These are phyloP conservation scores for Caenorhabditis parvicauda DNA, from an alignment of 2,888 invertebrate species.

Conservation along the genomic window DNA sequence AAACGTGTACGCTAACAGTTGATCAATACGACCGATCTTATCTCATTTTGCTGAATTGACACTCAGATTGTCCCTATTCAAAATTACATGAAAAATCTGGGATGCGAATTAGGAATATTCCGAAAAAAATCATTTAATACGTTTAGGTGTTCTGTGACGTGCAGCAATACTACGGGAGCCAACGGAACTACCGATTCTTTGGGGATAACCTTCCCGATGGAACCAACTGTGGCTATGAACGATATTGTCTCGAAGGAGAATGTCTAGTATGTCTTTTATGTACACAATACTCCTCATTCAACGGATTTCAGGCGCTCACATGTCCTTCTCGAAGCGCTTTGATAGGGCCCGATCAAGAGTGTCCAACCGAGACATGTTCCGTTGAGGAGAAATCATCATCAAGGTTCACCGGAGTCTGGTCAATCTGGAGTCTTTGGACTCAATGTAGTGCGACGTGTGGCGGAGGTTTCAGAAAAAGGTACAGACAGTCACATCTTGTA, in stretches of 20 bases:
- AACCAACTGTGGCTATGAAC: slow-evolving; percentile 59
- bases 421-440: slow-evolving; percentile 52
- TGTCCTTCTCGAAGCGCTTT: too few relatives aligned
- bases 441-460: slow-evolving; percentile 56
- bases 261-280: slow-evolving; percentile 51
- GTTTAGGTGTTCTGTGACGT: slow-evolving; percentile 62
- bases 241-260: slow-evolving; percentile 61
- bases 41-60: too few relatives aligned
- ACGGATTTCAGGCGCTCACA: too few relatives aligned
- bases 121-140: too few relatives aligned
- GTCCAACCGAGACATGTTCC: slow-evolving; percentile 47
- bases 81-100: too few relatives aligned
- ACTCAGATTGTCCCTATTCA: too few relatives aligned
- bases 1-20: not conserved
- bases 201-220: slow-evolving; percentile 63
- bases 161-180: slow-evolving; percentile 44
- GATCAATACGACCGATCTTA: too few relatives aligned
- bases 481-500: not conserved
- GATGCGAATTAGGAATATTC: too few relatives aligned
- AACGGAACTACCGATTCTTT: slow-evolving; percentile 61
- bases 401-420: slow-evolving; percentile 40
- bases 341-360: slow-evolving; percentile 49
- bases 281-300: too few relatives aligned
- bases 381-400: slow-evolving; percentile 17
- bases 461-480: slow-evolving; percentile 46